phyloP scores from a whole-genome alignment of 2,888 invertebrate species.

The Hirtodrosophila confusa region DNA sequence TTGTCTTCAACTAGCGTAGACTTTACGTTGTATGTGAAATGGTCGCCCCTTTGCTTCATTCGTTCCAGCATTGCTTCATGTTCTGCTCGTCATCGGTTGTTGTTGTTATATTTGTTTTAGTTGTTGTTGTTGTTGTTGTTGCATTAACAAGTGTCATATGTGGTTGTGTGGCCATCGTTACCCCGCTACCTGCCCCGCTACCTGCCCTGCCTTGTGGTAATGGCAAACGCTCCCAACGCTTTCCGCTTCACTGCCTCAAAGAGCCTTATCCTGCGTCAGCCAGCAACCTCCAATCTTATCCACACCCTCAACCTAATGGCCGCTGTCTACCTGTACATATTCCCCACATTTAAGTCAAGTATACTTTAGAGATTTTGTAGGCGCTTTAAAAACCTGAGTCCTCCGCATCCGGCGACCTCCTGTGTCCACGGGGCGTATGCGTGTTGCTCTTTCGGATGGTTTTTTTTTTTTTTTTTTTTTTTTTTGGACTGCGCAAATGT shows the following conservation, averaged over 20 bases:
- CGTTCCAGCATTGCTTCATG: constrained; percentile 42
- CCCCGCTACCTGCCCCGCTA: constrained; percentile 6
- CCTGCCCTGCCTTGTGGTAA: constrained; percentile 45
- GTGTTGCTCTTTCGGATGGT: constrained; percentile 39
- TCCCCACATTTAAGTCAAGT: constrained; percentile 76
- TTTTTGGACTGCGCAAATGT: constrained; percentile 69
- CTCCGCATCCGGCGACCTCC: not conserved
- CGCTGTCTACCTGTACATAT: constrained; percentile 29
- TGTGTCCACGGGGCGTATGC: constrained; percentile 31
- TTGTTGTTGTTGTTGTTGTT: constrained; percentile 41
- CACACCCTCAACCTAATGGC: not conserved
- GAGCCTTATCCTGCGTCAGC: constrained; percentile 15
- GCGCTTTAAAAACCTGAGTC: constrained; percentile 62
- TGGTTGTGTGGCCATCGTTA: constrained; percentile 46
- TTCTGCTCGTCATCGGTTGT: constrained; percentile 49
- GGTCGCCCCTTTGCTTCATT: constrained; percentile 18
- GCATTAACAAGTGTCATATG: constrained; percentile 79
- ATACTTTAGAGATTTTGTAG: constrained; percentile 79
- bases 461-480: constrained; percentile 27
- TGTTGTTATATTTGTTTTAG: constrained; percentile 10
- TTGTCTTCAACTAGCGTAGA: constrained; percentile 72
- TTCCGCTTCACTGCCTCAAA: constrained; percentile 48
- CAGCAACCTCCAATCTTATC: too few relatives aligned
- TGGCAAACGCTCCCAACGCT: constrained; percentile 48
- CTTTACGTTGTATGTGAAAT: constrained; percentile 40